Conservation (phyloP, 1,140 invertebrate species). For the Lucilia sericata region DNA sequence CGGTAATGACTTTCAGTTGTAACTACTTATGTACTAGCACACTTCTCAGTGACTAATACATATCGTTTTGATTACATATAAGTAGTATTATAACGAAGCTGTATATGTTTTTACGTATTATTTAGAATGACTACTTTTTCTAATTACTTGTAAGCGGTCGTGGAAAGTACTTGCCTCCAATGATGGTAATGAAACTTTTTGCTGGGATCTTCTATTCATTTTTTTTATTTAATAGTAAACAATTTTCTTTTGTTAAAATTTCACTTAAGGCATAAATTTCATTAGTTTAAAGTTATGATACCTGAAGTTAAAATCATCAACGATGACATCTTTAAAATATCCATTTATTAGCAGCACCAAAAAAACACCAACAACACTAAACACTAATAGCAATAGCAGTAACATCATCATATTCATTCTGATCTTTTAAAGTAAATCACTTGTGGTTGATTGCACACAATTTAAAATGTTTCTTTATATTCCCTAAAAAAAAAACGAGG, state of each 20-base stretch:
- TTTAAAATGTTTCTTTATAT: background rate
- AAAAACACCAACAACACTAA: background rate
- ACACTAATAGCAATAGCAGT: background rate
- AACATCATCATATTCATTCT: background rate
- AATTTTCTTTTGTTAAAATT: background rate
- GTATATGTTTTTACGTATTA: no score
- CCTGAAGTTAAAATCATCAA: constrained; percentile 2
- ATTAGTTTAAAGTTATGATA: background rate
- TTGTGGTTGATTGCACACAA: constrained; percentile 37
- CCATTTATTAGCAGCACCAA: background rate
- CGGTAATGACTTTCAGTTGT: no score
- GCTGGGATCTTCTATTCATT: no score
- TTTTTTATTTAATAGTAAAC: background rate
- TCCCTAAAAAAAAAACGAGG: background rate
- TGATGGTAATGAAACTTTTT: no score
- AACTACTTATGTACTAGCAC: no score
- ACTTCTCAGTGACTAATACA: no score
- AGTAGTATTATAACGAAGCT: no score
- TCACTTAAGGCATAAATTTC: background rate
- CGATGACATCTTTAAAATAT: background rate
- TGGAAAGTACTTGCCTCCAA: no score
- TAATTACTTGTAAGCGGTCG: no score
- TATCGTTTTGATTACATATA: no score
- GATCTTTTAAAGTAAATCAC: background rate
- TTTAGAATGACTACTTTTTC: no score